Percentiles rank a stretch among this genome's conserved stretches.
These are phyloP conservation scores for Amphipyra tragopoginis DNA, from an alignment of 2,888 invertebrate species.

Conservation along the genomic window DNA sequence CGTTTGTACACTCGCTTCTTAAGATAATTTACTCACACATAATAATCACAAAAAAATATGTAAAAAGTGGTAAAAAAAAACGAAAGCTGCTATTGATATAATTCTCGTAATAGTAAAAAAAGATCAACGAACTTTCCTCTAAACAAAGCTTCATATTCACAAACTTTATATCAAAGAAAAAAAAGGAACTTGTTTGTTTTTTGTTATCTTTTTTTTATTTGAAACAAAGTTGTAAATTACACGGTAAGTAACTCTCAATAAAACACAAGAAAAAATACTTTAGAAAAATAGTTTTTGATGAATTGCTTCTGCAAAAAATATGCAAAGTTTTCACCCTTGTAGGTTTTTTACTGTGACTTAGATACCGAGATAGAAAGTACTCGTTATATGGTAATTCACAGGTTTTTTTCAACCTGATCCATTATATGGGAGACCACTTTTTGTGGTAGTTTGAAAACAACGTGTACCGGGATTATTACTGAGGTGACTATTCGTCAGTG, in stretches of 20 bases:
- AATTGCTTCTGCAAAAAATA: constrained; percentile 57
- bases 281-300: constrained; percentile 59
- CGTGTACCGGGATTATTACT: too few relatives aligned
- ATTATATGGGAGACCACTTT: constrained; percentile 19
- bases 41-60: too few relatives aligned
- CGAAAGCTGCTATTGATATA: not conserved
- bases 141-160: constrained; percentile 32
- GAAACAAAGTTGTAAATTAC: constrained; percentile 73
- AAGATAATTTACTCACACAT: too few relatives aligned
- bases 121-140: constrained; percentile 34
- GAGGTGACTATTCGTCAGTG: too few relatives aligned
- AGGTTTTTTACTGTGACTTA: constrained; percentile 54
- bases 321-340: constrained; percentile 57
- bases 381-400: constrained; percentile 77
- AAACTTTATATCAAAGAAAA: constrained; percentile 22
- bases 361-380: constrained; percentile 77
- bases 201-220: constrained; percentile 16
- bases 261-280: constrained; percentile 37
- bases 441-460: constrained; percentile 23
- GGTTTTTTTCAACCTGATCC: constrained; percentile 53
- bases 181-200: constrained; percentile 34
- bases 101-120: constrained; percentile 5
- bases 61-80: too few relatives aligned
- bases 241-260: constrained; percentile 70
- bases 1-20: too few relatives aligned